Evolutionary conservation across 30 jellyfish, hydroid and myxozoan genomes (phyloP).

Genomic region (Clytia hemisphaerica): DNA sequence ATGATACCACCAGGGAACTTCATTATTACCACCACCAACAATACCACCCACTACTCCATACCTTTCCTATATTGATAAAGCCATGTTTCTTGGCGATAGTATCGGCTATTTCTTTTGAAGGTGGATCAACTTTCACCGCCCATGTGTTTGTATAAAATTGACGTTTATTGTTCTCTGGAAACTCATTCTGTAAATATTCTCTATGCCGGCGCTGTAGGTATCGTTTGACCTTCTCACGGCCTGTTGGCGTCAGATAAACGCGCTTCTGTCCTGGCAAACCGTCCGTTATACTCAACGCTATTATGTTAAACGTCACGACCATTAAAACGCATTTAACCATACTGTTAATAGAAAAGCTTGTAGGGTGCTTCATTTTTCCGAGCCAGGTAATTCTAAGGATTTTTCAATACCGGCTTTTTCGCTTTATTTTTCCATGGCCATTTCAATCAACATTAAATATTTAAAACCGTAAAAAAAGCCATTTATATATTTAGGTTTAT

Average conservation of each 20-base stretch:
- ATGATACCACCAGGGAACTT: too few species aligned
- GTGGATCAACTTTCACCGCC: conserved; percentile 96
- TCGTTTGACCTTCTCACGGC: conserved; percentile 17
- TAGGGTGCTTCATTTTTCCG: conserved; percentile 19
- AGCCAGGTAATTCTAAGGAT: conserved; percentile 4
- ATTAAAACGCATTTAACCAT: too few species aligned
- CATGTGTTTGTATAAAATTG: conserved; percentile 81
- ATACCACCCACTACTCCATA: too few species aligned
- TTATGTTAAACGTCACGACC: not conserved
- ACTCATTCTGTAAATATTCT: not conserved
- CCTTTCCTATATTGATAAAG: conserved; percentile 87
- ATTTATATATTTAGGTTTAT: too few species aligned
- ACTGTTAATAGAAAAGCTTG: too few species aligned
- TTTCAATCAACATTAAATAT: too few species aligned
- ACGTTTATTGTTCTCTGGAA: not conserved
- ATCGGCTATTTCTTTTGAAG: conserved; percentile 80
- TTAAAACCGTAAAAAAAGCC: too few species aligned
- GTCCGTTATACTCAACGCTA: conserved; percentile 8
- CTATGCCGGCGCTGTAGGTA: too few species aligned
- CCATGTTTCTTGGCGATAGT: conserved; percentile 90
- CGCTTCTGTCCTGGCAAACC: too few species aligned
- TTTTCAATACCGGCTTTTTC: conserved; percentile 16
- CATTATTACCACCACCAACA: too few species aligned
- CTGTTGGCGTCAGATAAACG: conserved; percentile 17
- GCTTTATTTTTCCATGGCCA: too few species aligned